Evolutionary conservation across 2,888 invertebrate genomes (phyloP).

Genomic region (Epicampocera succincta): DNA sequence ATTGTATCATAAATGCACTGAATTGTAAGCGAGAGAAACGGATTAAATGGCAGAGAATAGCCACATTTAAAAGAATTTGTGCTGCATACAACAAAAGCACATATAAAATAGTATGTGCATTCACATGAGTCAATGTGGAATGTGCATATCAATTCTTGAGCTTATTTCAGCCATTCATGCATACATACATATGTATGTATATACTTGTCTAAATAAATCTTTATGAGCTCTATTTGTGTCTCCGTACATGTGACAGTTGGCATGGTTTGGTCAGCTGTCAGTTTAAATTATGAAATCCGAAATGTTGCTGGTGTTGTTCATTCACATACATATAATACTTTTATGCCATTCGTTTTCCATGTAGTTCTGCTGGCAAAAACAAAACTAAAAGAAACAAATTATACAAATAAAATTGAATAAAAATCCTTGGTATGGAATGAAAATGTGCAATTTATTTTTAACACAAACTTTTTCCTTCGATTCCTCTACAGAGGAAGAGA

Average conservation of each 20-base stretch:
- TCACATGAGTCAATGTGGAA: not conserved
- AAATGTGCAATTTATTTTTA: not conserved
- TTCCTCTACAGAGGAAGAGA: no score
- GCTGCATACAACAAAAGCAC: no score
- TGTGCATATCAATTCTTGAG: not conserved
- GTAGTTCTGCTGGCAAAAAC: not conserved
- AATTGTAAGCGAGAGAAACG: no score
- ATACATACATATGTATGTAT: not conserved
- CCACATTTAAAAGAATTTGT: no score
- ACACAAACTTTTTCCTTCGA: not conserved
- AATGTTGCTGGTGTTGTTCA: slow-evolving; percentile 8
- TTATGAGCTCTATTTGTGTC: not conserved
- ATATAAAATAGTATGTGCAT: no score
- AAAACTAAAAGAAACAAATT: not conserved
- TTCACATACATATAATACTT: not conserved
- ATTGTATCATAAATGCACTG: no score
- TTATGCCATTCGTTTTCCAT: not conserved
- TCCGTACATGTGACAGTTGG: slow-evolving; percentile 27
- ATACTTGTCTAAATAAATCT: not conserved
- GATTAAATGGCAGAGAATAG: no score
- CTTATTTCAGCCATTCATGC: no score
- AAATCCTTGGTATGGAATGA: not conserved
- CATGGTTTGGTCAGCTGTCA: slow-evolving; percentile 63
- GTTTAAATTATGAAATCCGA: slow-evolving; percentile 56
- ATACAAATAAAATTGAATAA: slow-evolving; percentile 9